These are phyloP conservation scores for Marronus borbonicus DNA, from an alignment of 2,888 invertebrate genomes.

Conservation along the genomic window DNA sequence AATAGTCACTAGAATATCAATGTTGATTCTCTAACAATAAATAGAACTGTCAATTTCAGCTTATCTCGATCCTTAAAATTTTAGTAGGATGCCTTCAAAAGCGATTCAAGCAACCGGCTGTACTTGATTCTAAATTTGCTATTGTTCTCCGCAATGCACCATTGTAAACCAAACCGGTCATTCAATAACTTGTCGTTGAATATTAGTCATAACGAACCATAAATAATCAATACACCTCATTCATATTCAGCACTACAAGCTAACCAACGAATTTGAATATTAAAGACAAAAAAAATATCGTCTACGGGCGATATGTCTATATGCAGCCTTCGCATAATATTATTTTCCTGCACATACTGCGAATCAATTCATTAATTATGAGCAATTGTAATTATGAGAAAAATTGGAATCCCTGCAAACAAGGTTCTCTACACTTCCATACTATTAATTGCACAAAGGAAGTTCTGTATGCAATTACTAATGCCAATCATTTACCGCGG, in stretches of 20 bases:
- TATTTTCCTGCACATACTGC: background rate
- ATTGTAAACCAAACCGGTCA: slow-evolving; percentile 31
- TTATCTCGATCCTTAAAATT: too few relatives aligned
- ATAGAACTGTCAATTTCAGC: too few relatives aligned
- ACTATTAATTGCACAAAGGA: background rate
- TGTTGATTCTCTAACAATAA: too few relatives aligned
- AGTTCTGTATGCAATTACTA: background rate
- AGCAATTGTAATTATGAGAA: background rate
- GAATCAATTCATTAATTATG: background rate
- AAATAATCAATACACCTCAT: slow-evolving; percentile 49
- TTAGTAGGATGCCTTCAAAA: too few relatives aligned
- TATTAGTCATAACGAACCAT: slow-evolving; percentile 48
- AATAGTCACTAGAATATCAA: too few relatives aligned
- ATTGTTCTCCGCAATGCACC: background rate
- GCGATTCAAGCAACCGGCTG: too few relatives aligned
- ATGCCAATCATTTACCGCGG: too few relatives aligned
- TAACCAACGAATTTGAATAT: slow-evolving; percentile 50
- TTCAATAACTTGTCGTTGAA: slow-evolving; percentile 42
- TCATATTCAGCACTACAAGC: slow-evolving; percentile 46
- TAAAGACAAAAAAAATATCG: slow-evolving; percentile 30
- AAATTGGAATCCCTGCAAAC: background rate
- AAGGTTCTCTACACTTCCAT: background rate
- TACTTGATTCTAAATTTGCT: background rate
- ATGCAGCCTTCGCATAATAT: background rate
- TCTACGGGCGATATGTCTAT: slow-evolving; percentile 8